Evolutionary conservation across 2,888 invertebrate species (phyloP), one percentile per base, ranked within the genome.

Genomic region (Machimus atricapillus): DNA sequence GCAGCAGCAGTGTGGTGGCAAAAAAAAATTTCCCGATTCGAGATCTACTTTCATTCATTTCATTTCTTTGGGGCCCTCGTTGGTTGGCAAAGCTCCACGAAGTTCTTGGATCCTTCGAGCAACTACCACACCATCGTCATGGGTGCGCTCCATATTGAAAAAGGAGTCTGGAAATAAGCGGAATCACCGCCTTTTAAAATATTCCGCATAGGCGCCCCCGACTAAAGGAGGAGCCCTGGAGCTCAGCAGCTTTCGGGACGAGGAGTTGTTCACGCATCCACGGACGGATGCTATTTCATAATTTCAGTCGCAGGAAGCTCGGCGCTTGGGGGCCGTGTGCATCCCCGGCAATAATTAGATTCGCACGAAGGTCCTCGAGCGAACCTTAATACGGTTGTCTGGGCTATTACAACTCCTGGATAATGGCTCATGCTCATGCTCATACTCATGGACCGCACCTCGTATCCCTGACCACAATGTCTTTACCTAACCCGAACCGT

Each of bases 21-120:
- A 27, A 34, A 78, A 86, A 86, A 85, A 73, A 85, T 76, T 74
- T 46, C 52, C 27, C 16, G 40, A 86, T 78, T 86, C 46, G 58
- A 86, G 58, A 86, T 78, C 77, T 78, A 40, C 78, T 58, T 86
- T 66, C 86, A 86, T 86, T 86, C 86, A 86, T 86, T 86, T 78
- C 78, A 86, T 37, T 86, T 86, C 66, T 86, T 78, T 78, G 34
- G 31, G 31, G 31, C 23, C 4, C 37, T 14, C 12, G 37, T 16
- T 34, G 73, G 73, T 58, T 66, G 58, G 73, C 66, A 66, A 46
- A 9, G n/a, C 37, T 83, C 66, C 19, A 83, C 40, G 46, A 40
- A 52, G n/a, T 85, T 85, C 76, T 40, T 74, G 23, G n/a, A 46
- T 16, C 46, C 37, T 76, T 9, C 74, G 23, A 74, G 27, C 74